Percentiles rank a stretch among this genome's conserved stretches.
Conservation (phyloP, 2,888 invertebrate genomes). For the Lasioglossum figueresi region DNA sequence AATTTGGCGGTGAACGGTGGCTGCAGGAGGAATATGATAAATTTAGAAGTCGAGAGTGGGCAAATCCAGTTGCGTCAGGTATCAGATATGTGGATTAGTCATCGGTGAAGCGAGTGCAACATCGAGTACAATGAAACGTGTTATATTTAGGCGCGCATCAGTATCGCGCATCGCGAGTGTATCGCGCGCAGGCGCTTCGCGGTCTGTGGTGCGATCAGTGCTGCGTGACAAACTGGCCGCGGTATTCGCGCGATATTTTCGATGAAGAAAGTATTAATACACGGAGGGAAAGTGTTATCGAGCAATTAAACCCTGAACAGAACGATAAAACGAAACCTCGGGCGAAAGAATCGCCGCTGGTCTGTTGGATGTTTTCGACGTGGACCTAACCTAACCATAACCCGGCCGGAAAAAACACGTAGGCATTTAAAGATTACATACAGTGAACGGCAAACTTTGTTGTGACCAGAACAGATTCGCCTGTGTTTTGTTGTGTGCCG, state of each 20-base stretch:
- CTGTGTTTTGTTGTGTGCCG: conserved; percentile 38
- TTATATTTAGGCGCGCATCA: background rate
- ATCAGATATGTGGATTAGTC: background rate
- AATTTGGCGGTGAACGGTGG: background rate
- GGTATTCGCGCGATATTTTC: background rate
- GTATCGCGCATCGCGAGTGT: background rate
- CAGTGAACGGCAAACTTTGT: conserved; percentile 30
- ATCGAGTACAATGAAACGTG: background rate
- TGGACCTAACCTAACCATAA: conserved; percentile 39
- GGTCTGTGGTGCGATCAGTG: background rate
- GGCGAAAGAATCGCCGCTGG: background rate
- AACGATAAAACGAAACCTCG: background rate
- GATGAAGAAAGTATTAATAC: conserved; percentile 1
- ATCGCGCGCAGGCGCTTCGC: background rate
- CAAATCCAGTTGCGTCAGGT: background rate
- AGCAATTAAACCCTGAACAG: background rate
- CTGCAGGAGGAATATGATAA: background rate
- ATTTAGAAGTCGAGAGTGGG: background rate
- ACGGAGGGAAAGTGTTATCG: background rate
- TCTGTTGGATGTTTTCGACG: background rate
- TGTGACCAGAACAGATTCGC: conserved; percentile 12
- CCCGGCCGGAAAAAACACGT: conserved; percentile 25
- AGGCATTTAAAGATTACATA: conserved; percentile 33
- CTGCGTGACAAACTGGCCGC: background rate
- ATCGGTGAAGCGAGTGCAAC: background rate